Evolutionary conservation across 2,888 invertebrate genomes (phyloP).

Genomic region (Macrosiphum euphorbiae): DNA sequence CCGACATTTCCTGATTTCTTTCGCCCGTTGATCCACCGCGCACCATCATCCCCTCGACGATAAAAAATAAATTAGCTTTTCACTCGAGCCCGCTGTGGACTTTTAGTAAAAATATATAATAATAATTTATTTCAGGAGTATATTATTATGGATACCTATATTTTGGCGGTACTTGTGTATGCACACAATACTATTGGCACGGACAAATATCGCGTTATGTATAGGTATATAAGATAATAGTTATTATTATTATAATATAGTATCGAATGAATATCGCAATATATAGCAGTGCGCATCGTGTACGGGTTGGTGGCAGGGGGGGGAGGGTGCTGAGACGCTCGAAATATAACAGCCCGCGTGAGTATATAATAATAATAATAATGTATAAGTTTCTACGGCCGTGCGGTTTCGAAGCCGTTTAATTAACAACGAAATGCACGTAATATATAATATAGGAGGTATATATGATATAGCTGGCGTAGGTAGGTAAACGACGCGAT

Average conservation of each 20-base stretch:
- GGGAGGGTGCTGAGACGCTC: not conserved
- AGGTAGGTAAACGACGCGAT: not conserved
- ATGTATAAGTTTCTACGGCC: conserved; percentile 6
- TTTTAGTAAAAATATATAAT: not conserved
- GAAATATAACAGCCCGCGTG: not conserved
- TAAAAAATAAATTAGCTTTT: not conserved
- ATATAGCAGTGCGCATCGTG: not conserved
- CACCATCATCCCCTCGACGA: not conserved
- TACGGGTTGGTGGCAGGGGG: not conserved
- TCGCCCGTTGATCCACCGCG: not conserved
- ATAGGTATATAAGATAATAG: not conserved
- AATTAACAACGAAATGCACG: conserved; percentile 51
- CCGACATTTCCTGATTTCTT: not conserved
- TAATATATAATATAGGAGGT: conserved; percentile 1
- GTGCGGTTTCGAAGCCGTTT: conserved; percentile 50
- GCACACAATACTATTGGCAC: not conserved
- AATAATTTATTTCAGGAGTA: too few relatives aligned
- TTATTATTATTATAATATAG: not conserved
- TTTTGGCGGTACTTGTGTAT: not conserved
- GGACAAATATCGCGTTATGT: not conserved
- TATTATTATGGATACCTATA: not conserved
- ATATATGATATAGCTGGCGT: not conserved
- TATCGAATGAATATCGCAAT: not conserved
- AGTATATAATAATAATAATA: not conserved
- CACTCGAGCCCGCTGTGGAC: not conserved